Conservation (phyloP, 1,140 invertebrate species). For the Musca vetustissima region DNA sequence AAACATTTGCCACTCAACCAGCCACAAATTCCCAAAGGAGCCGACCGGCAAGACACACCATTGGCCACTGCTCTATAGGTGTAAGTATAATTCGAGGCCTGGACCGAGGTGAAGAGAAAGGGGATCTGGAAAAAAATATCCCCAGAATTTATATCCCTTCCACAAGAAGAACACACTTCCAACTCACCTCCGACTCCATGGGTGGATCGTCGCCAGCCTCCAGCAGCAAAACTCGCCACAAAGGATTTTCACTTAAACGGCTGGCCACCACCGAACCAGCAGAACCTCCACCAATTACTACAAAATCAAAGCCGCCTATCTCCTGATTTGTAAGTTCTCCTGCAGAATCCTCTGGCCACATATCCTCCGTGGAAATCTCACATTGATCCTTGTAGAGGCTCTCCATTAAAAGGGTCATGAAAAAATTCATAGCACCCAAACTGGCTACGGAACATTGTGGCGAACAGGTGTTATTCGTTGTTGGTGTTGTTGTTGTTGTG, state of each 20-base stretch:
- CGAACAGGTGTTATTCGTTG: not conserved
- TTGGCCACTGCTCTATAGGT: conserved; percentile 66
- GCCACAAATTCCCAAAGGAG: conserved; percentile 59
- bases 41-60: conserved; percentile 59
- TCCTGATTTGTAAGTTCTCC: conserved; percentile 56
- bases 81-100: conserved; percentile 66
- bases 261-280: conserved; percentile 62
- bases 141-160: no score
- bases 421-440: conserved; percentile 43
- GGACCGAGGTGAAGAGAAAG: conserved; percentile 56
- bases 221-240: conserved; percentile 59
- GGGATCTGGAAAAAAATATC: conserved; percentile 58
- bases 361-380: conserved; percentile 57
- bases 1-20: conserved; percentile 72
- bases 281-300: conserved; percentile 65
- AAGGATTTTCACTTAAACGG: conserved; percentile 57
- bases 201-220: conserved; percentile 61
- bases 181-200: conserved; percentile 55
- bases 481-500: no score
- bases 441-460: conserved; percentile 27
- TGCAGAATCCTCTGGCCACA: conserved; percentile 59
- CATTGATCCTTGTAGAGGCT: conserved; percentile 61
- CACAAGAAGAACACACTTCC: not conserved
- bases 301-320: conserved; percentile 27
- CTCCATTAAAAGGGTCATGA: conserved; percentile 60